Evolutionary conservation across 23 tunicate genomes (phyloP), one percentile per base, ranked within the genome.

Genomic region (Ascidia mentula): DNA sequence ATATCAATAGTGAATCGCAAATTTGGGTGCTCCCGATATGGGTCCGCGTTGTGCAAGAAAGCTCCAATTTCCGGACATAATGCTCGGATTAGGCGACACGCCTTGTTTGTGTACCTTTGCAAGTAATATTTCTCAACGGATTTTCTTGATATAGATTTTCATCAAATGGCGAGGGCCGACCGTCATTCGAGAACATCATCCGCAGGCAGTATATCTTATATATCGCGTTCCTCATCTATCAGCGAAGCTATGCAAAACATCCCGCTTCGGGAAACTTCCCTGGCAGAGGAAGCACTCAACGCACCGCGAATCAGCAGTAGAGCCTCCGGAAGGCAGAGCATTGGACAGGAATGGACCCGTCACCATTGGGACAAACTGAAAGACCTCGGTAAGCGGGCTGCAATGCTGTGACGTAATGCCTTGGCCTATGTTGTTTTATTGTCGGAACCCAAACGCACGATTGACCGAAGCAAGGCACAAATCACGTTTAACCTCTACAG

Each of bases 331-430:
- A 45, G 98, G 34, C 69, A 87, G 36, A 88, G 94, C 84, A 85
- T 82, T 34, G 98, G 98, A 17, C 76, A 75, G 9, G 98, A 93
- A 45, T 93, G 93, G 98, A 93, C 98, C 0, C 37, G 88, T 32
- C 88, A 82, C 39, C 98, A 93, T 40, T 93, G 98, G 98, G 84
- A 88, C 18, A 93, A 93, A 88, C 46, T 93, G 0, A 84, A 90
- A 40, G 94, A 88, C 35, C 60, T 93, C 31, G 98, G 98, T 93
- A 74, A 74, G 83, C n/a, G 34, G 59, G 3, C 18, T n/a, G n/a
- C n/a, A n/a, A n/a, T n/a, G n/a, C n/a, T n/a, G n/a, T n/a, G n/a
- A n/a, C n/a, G n/a, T n/a, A n/a, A n/a, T n/a, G n/a, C 24, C 24
- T 53, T 53, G 1, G 65, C 65, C 24, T 42, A 42, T 20, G 12